Evolutionary conservation across 2,888 invertebrate genomes (phyloP).

Genomic region (Nasonia oneida): DNA sequence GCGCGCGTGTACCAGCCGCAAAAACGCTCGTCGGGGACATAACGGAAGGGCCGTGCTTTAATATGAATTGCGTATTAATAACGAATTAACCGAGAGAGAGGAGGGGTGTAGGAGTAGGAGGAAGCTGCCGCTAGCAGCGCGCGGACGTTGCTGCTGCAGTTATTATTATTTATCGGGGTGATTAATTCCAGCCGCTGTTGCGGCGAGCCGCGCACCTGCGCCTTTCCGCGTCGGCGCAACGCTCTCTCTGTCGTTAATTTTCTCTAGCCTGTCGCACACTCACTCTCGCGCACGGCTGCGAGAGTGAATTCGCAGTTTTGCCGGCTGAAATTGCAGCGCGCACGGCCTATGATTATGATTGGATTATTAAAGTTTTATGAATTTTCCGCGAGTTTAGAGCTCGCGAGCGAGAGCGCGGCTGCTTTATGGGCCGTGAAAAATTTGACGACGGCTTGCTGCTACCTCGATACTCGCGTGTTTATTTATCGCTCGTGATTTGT

Average conservation of each 20-base stretch:
- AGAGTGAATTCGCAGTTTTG: slow-evolving; percentile 23
- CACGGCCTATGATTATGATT: slow-evolving; percentile 12
- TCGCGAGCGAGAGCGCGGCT: not conserved
- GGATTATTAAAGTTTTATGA: slow-evolving; percentile 7
- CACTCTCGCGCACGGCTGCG: not conserved
- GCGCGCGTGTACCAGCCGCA: not conserved
- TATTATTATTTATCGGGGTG: slow-evolving; percentile 78
- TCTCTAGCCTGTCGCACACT: slow-evolving; percentile 1
- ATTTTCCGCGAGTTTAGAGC: not conserved
- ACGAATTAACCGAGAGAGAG: slow-evolving; percentile 73
- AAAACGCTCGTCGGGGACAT: not conserved
- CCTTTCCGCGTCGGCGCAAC: slow-evolving; percentile 21
- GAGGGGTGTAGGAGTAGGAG: not conserved
- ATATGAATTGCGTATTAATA: slow-evolving; percentile 79
- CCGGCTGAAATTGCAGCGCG: not conserved
- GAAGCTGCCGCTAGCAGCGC: not conserved
- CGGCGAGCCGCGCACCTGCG: slow-evolving; percentile 70
- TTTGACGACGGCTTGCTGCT: not conserved
- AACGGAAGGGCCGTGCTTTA: slow-evolving; percentile 68
- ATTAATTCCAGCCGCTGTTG: slow-evolving; percentile 76
- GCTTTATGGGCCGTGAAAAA: not conserved
- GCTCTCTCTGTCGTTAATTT: slow-evolving; percentile 34
- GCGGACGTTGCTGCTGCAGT: slow-evolving; percentile 63
- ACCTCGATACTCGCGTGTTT: not conserved
- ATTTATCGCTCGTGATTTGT: not conserved